phyloP scores from a whole-genome alignment of 2,888 invertebrate species.

The Chironomus tentans region DNA sequence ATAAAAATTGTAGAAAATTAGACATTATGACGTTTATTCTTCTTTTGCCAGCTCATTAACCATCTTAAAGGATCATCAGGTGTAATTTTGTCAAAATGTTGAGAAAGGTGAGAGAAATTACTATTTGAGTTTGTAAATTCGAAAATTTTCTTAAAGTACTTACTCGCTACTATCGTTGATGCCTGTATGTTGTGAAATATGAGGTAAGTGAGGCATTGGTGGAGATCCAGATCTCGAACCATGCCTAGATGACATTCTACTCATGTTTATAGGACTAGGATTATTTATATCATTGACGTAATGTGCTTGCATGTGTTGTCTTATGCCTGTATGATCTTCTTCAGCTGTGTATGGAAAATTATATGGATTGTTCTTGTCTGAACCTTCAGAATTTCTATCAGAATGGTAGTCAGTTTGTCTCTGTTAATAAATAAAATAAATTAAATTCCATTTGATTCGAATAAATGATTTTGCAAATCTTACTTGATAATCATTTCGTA shows the following conservation, averaged over 20 bases:
- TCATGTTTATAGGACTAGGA: constrained; percentile 39
- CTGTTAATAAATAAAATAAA: constrained; percentile 39
- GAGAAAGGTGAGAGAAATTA: background rate
- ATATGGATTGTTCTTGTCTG: constrained; percentile 73
- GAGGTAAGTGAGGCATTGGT: constrained; percentile 46
- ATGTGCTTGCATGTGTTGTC: constrained; percentile 31
- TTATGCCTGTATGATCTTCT: constrained; percentile 56
- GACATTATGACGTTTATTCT: constrained; percentile 39
- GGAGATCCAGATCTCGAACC: constrained; percentile 40
- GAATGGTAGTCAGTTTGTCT: constrained; percentile 39
- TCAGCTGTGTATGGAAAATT: constrained; percentile 77
- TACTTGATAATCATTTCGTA: constrained; percentile 40
- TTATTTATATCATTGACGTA: constrained; percentile 47
- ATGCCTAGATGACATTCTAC: constrained; percentile 37
- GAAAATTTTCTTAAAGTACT: constrained; percentile 37
- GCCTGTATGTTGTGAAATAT: constrained; percentile 52
- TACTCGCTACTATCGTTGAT: constrained; percentile 58
- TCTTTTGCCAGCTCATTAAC: constrained; percentile 28
- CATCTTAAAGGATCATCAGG: constrained; percentile 38
- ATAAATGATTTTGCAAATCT: too few relatives aligned
- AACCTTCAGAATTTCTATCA: constrained; percentile 59
- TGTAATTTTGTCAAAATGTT: background rate
- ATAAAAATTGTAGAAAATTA: constrained; percentile 35
- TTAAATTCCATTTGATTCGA: too few relatives aligned
- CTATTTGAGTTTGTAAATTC: background rate